Evolutionary conservation across 1,140 invertebrate genomes (phyloP).

Genomic region (Orchestia grillus): DNA sequence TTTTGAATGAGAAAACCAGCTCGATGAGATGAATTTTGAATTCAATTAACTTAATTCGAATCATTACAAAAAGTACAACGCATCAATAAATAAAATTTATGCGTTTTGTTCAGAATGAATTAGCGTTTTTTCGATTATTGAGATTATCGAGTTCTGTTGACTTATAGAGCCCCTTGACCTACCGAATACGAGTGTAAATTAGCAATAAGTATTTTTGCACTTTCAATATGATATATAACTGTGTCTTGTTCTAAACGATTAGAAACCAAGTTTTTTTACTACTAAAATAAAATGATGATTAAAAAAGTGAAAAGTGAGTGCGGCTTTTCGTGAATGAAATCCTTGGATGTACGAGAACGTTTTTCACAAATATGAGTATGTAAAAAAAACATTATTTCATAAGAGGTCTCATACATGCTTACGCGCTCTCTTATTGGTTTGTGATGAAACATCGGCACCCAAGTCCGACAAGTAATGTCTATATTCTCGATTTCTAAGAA

Average conservation of each 20-base stretch:
- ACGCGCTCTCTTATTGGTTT: not conserved
- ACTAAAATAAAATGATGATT: not conserved
- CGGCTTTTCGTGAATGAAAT: not conserved
- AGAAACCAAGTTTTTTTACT: not conserved
- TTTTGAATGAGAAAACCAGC: not conserved
- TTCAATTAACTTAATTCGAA: not conserved
- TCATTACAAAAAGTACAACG: not conserved
- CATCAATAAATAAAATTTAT: not conserved
- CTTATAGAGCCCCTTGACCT: not conserved
- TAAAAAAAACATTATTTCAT: not conserved
- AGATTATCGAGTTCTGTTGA: not conserved
- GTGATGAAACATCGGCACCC: too few species aligned
- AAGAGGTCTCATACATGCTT: not conserved
- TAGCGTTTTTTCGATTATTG: not conserved
- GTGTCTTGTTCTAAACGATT: not conserved
- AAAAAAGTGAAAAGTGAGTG: not conserved
- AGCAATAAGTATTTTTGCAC: not conserved
- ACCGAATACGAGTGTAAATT: not conserved
- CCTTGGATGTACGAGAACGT: not conserved
- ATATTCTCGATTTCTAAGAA: not conserved
- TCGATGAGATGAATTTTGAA: not conserved
- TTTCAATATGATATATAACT: not conserved
- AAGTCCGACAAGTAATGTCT: too few species aligned
- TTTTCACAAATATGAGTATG: not conserved
- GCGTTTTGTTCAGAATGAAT: not conserved